These are phyloP conservation scores for Carcinoscorpius rotundicauda DNA, from an alignment of 1,140 invertebrate genomes.

Conservation along the genomic window DNA sequence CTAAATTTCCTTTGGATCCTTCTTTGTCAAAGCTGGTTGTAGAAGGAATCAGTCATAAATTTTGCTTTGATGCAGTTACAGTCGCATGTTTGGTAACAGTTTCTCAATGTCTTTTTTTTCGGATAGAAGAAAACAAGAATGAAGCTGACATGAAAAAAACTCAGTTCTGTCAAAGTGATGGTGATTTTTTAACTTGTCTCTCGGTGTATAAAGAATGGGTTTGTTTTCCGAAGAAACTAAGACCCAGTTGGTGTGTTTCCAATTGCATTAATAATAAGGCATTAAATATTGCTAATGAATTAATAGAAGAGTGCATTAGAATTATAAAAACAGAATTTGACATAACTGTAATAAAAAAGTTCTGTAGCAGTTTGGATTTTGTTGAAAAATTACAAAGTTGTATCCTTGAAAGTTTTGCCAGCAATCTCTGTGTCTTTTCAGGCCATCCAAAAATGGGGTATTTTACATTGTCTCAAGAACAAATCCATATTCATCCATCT, in stretches of 20 bases:
- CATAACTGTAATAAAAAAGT: constrained; percentile 49
- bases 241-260: constrained; percentile 13
- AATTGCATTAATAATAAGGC: constrained; percentile 18
- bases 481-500: constrained; percentile 74
- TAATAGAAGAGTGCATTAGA: constrained; percentile 48
- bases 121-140: constrained; percentile 39
- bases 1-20: constrained; percentile 80
- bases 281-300: constrained; percentile 12
- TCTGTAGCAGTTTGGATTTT: constrained; percentile 55
- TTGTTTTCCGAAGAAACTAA: constrained; percentile 10
- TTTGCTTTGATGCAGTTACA: constrained; percentile 76
- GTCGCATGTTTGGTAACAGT: constrained; percentile 83
- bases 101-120: constrained; percentile 59
- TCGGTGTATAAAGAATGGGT: constrained; percentile 54
- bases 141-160: constrained; percentile 34
- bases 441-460: constrained; percentile 65
- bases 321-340: constrained; percentile 64
- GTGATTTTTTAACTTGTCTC: constrained; percentile 81
- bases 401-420: constrained; percentile 77
- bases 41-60: constrained; percentile 54
- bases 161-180: constrained; percentile 57
- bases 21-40: constrained; percentile 77
- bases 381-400: constrained; percentile 58
- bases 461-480: constrained; percentile 61
- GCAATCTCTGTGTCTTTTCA: constrained; percentile 70